Conservation (phyloP, 2,888 invertebrate genomes). For the Campopleginae sp. region DNA sequence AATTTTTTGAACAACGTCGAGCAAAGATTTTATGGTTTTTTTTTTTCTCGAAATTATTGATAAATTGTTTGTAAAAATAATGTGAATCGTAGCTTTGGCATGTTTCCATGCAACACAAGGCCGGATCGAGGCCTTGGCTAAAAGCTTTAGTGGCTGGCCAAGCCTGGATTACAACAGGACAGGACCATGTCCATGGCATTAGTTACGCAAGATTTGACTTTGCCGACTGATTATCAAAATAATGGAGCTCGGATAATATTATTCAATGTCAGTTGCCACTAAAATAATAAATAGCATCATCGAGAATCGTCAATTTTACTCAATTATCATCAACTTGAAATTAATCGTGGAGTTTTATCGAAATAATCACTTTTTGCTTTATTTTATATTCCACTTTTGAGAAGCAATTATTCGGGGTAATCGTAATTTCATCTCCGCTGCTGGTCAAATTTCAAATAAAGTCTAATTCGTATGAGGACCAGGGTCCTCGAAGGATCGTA, state of each 20-base stretch:
- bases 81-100: neutral
- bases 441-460: neutral
- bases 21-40: too few species aligned
- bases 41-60: too few species aligned
- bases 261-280: neutral
- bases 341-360: too few species aligned
- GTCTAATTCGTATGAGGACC: neutral
- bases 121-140: neutral
- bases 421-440: neutral
- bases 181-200: neutral
- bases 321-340: neutral
- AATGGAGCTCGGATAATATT: neutral
- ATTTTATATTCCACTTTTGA: too few species aligned
- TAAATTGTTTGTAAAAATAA: neutral
- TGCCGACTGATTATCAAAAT: neutral
- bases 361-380: too few species aligned
- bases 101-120: neutral
- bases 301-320: neutral
- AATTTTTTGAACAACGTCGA: too few species aligned
- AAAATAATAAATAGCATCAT: neutral
- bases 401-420: too few species aligned
- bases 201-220: constrained; percentile 2
- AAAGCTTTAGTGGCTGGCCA: neutral
- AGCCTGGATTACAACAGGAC: constrained; percentile 4
- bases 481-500: neutral